These are phyloP conservation scores for Muraenolepis orangiensis DNA, from an alignment of 2,797 vertebrate species.

Conservation along the genomic window DNA sequence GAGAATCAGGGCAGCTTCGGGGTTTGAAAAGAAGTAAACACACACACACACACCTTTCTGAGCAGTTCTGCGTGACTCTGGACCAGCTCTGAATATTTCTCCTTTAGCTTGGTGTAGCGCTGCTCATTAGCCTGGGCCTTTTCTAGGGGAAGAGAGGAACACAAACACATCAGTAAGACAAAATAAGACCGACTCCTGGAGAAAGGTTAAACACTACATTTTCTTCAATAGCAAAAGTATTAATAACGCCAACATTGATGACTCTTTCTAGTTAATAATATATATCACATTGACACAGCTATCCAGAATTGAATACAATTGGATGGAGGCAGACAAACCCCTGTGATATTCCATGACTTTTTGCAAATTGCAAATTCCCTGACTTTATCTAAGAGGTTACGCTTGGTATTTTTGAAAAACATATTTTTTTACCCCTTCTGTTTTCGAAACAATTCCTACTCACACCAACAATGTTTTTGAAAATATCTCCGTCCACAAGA, in stretches of 20 bases:
- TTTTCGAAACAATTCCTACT: too few relatives aligned
- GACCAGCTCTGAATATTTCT: conserved; percentile 94
- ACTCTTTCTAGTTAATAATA: neutral
- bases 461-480: too few relatives aligned
- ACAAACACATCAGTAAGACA: neutral
- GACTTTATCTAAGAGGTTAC: too few relatives aligned
- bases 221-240: too few relatives aligned
- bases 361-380: too few relatives aligned
- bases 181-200: neutral
- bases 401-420: too few relatives aligned
- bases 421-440: too few relatives aligned
- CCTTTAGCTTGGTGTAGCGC: conserved; percentile 95
- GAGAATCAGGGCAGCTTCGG: conserved; percentile 11
- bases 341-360: too few relatives aligned
- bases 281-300: neutral
- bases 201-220: too few relatives aligned
- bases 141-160: conserved; percentile 61
- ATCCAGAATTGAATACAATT: neutral
- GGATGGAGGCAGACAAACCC: too few relatives aligned
- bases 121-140: conserved; percentile 95
- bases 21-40: conserved; percentile 1
- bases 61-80: conserved; percentile 93
- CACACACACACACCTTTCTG: conserved; percentile 79
- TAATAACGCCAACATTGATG: neutral
- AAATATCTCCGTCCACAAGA: too few relatives aligned